Percentiles rank a stretch among this genome's conserved stretches.
These are phyloP conservation scores for Ciconia nigra DNA, from an alignment of 2,797 vertebrate genomes.

Conservation along the genomic window DNA sequence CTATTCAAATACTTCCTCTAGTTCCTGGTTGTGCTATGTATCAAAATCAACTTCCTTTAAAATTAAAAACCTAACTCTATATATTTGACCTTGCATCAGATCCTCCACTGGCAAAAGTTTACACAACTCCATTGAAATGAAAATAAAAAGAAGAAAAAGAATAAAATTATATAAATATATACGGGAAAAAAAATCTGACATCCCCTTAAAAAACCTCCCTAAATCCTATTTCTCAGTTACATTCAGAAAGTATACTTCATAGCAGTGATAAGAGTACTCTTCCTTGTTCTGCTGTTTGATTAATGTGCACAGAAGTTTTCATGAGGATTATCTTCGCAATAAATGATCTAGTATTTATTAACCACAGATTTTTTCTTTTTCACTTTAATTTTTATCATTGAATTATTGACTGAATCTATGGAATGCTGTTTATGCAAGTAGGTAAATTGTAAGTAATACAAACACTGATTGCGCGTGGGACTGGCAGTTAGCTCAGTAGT, in stretches of 20 bases:
- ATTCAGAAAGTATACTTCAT: neutral
- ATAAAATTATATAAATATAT: neutral
- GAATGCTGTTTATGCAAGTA: neutral
- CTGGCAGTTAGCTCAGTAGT: neutral
- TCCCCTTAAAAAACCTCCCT: neutral
- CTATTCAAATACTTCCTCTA: neutral
- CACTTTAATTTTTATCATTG: neutral
- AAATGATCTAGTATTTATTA: neutral
- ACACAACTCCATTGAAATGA: neutral
- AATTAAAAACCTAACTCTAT: neutral
- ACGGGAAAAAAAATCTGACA: neutral
- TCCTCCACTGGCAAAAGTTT: neutral
- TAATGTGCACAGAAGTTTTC: neutral
- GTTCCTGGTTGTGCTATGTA: neutral
- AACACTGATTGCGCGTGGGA: rapidly evolving
- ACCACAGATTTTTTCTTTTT: neutral
- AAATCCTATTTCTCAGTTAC: neutral
- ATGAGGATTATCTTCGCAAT: neutral
- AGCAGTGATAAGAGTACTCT: neutral
- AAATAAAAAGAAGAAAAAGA: neutral
- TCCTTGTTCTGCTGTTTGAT: neutral
- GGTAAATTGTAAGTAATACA: neutral
- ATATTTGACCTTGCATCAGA: neutral
- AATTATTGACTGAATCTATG: neutral
- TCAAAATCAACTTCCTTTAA: neutral